Evolutionary conservation across 2,113 vertebrate species (phyloP), one percentile per base, ranked within the genome.

Genomic region (Pyxicephalus adspersus): DNA sequence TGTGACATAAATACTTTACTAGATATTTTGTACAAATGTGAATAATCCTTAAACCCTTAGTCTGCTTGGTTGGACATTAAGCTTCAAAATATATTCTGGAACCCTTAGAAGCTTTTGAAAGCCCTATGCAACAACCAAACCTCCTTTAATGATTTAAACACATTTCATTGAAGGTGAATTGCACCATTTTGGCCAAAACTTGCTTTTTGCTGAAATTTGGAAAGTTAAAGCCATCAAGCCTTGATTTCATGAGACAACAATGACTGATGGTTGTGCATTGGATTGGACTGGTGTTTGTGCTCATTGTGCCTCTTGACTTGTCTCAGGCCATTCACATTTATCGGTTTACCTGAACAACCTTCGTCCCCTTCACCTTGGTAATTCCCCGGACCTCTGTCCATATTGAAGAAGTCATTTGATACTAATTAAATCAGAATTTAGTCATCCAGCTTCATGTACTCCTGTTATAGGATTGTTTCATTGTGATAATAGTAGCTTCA

Each of bases 131-230:
- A n/a, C n/a, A n/a, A n/a, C n/a, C n/a, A n/a, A n/a, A n/a, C n/a
- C n/a, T n/a, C n/a, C n/a, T n/a, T n/a, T n/a, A n/a, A n/a, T n/a
- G n/a, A n/a, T n/a, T n/a, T n/a, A n/a, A n/a, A n/a, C n/a, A n/a
- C n/a, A n/a, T n/a, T n/a, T n/a, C n/a, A n/a, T n/a, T n/a, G n/a
- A n/a, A n/a, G n/a, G n/a, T n/a, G n/a, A n/a, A n/a, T n/a, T n/a
- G n/a, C 26, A 31, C 9, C 20, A 11, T 11, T 8, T 9, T 25
- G 15, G 2, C 26, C 25, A 61, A 9, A 71, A 17, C 51, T 29
- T 52, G 25, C 68, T 55, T 55, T 72, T n/a, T n/a, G n/a, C n/a
- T n/a, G n/a, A 55, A 72, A 72, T 55, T 55, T 72, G 55, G 29
- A 72, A 55, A 54, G n/a, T 19, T 29, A 55, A n/a, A 8, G n/a